Base-by-base conservation (phyloP, 2,888 invertebrate genomes). In the Pristionchus japonicus region DNA sequence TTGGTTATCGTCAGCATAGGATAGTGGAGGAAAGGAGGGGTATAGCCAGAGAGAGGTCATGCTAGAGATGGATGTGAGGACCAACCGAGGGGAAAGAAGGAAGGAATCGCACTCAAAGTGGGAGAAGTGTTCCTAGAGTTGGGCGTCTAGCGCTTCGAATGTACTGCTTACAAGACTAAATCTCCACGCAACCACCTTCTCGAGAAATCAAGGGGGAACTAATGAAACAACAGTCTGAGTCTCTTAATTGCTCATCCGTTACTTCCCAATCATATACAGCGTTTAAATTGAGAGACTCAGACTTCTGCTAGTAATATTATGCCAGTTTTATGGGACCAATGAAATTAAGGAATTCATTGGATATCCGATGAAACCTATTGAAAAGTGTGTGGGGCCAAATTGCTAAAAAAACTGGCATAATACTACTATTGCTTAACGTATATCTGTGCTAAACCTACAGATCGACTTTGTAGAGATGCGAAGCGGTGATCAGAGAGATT, bases 391-490 rank as follows among this genome's bases (percentile, higher is more conserved):
- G n/a, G n/a, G n/a, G n/a, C n/a, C n/a, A n/a, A n/a, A n/a, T n/a
- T n/a, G n/a, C n/a, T n/a, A n/a, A n/a, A n/a, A n/a, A n/a, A n/a
- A n/a, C n/a, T n/a, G n/a, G n/a, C n/a, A n/a, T n/a, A n/a, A n/a
- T n/a, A n/a, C n/a, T n/a, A n/a, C n/a, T n/a, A n/a, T n/a, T n/a
- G n/a, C n/a, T n/a, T n/a, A n/a, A 67, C 67, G 15, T 67, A 9
- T 1, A 34, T 34, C 80, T 27, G 4, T 3, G 20, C 67, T 80
- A 86, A 85, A 89, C 93, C 91, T 91, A 94, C 94, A 90, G 90
- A 83, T 94, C 94, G 67, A 93, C 92, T 87, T 92, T 93, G 91
- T 94, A 94, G 88, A 94, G 90, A 90, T 94, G 94, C 57, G 91
- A 91, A 52, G 94, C 94, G 17, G 93, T 94, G 89, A 94, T 94